Conservation (phyloP, 2,113 vertebrate species). For the Antechinus flavipes region DNA sequence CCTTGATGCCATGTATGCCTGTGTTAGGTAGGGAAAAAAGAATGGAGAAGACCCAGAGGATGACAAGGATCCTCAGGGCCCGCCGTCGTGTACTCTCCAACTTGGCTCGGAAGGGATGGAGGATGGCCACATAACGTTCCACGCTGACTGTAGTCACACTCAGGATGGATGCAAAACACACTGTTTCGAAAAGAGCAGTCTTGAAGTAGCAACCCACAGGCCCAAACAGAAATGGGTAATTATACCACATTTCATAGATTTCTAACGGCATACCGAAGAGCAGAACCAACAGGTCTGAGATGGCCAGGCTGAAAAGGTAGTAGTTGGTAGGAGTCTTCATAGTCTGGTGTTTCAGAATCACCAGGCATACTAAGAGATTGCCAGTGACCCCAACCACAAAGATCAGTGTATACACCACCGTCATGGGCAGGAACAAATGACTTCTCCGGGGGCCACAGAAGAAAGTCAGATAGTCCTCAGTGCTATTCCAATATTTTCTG, state of each 20-base stretch:
- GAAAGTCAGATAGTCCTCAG: conserved; percentile 85
- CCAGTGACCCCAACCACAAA: conserved; percentile 91
- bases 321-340: conserved; percentile 97
- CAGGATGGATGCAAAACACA: conserved; percentile 94
- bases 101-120: conserved; percentile 92
- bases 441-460: conserved; percentile 84
- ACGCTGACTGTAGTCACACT: conserved; percentile 93
- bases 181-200: conserved; percentile 94
- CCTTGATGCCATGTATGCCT: conserved; percentile 90
- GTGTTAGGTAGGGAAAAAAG: conserved; percentile 94
- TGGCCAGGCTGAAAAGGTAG: conserved; percentile 95
- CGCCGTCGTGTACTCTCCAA: conserved; percentile 90
- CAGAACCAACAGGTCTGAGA: conserved; percentile 94
- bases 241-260: conserved; percentile 96
- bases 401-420: conserved; percentile 85
- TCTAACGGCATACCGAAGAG: conserved; percentile 96
- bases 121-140: conserved; percentile 94
- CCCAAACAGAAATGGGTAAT: conserved; percentile 95
- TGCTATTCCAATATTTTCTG: conserved; percentile 82
- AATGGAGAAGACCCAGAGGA: conserved; percentile 90
- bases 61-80: conserved; percentile 90
- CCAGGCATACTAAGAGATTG: conserved; percentile 93
- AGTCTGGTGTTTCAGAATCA: conserved; percentile 91
- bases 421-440: conserved; percentile 83
- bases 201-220: conserved; percentile 93